Conservation (phyloP, 2,113 vertebrate genomes). For the Xyrauchen texanus region DNA sequence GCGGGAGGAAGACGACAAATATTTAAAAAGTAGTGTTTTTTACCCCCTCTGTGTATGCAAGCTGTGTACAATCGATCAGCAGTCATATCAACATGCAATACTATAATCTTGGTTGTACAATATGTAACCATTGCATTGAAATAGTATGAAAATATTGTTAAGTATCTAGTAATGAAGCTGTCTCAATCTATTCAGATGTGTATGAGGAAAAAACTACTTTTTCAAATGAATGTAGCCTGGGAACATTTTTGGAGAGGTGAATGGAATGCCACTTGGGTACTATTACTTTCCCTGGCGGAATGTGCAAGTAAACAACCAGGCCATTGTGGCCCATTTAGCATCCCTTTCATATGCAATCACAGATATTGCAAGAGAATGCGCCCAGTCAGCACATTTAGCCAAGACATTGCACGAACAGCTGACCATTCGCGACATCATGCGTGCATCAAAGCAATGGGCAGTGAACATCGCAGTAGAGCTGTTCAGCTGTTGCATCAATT, state of each 20-base stretch:
- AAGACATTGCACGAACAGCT: slow-evolving; percentile 49
- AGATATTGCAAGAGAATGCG: slow-evolving; percentile 79
- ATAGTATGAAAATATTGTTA: not conserved
- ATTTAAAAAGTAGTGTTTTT: slow-evolving; percentile 23
- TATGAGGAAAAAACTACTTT: slow-evolving; percentile 26
- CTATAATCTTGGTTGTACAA: not conserved
- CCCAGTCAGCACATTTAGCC: slow-evolving; percentile 78
- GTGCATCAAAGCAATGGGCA: no score
- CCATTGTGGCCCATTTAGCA: slow-evolving; percentile 71
- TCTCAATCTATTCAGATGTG: slow-evolving; percentile 40
- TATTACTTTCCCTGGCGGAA: slow-evolving; percentile 72
- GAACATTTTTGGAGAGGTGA: slow-evolving; percentile 73
- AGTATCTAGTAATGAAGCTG: slow-evolving; percentile 54
- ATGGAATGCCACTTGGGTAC: slow-evolving; percentile 74
- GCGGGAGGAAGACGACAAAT: slow-evolving; percentile 41
- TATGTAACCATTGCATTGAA: not conserved
- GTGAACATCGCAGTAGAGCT: no score
- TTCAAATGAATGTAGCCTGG: slow-evolving; percentile 63
- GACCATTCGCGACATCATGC: no score
- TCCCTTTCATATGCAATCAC: slow-evolving; percentile 74
- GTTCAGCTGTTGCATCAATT: no score
- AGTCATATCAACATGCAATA: not conserved
- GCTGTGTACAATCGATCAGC: not conserved
- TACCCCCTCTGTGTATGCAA: not conserved
- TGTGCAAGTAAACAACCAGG: slow-evolving; percentile 76